Evolutionary conservation across 2,888 invertebrate species (phyloP).

Genomic region (Caenorhabditis sinica): DNA sequence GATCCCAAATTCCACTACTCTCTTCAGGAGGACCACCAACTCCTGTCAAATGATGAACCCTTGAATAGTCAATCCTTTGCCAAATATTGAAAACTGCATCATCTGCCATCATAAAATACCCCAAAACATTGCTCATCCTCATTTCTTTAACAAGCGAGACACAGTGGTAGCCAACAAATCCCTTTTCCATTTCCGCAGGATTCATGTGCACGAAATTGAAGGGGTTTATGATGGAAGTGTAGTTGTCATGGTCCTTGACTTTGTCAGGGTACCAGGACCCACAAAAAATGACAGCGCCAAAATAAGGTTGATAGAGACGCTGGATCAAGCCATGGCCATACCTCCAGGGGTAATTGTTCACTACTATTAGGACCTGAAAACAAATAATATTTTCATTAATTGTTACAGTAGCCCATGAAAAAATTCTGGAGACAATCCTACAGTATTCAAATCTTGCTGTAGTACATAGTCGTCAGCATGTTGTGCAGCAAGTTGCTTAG

Average conservation of each 20-base stretch:
- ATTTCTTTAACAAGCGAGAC: conserved; percentile 50
- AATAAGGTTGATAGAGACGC: conserved; percentile 58
- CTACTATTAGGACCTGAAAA: conserved; percentile 46
- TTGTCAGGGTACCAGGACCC: conserved; percentile 37
- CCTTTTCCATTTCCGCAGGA: conserved; percentile 37
- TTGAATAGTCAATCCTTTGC: conserved; percentile 52
- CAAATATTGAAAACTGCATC: conserved; percentile 62
- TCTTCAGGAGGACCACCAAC: neutral
- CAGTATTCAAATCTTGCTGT: conserved; percentile 13
- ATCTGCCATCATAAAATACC: conserved; percentile 56
- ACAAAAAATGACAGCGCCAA: conserved; percentile 59
- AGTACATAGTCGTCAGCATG: conserved; percentile 30
- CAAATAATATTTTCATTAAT: too few relatives aligned
- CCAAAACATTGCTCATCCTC: conserved; percentile 39
- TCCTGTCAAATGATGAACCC: conserved; percentile 33
- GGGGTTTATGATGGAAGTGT: conserved; percentile 17
- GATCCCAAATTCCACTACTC: neutral
- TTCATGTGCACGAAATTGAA: conserved; percentile 61
- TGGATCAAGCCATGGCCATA: conserved; percentile 38
- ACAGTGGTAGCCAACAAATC: conserved; percentile 56
- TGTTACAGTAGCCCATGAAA: too few relatives aligned
- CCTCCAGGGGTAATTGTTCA: conserved; percentile 51
- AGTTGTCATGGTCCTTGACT: conserved; percentile 11
- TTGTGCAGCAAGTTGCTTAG: conserved; percentile 2
- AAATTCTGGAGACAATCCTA: neutral